Evolutionary conservation across 2,888 invertebrate genomes (phyloP).

Genomic region (Pycnomerus fuliginosus): DNA sequence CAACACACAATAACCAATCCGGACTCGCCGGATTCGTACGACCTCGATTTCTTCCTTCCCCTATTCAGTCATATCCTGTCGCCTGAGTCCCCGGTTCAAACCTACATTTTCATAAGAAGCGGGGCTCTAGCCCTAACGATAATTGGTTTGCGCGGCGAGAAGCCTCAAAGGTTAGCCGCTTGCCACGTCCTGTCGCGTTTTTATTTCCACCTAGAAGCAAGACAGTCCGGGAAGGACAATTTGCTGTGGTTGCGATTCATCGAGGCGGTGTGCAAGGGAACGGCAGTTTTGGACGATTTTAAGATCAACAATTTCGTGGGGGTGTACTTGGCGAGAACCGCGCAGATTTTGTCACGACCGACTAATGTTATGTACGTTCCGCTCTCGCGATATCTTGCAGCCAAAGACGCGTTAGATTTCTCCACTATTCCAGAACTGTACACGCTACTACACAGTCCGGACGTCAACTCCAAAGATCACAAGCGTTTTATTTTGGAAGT

Average conservation of each 20-base stretch:
- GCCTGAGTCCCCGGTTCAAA: constrained; percentile 72
- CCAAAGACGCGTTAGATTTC: constrained; percentile 73
- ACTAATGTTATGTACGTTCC: constrained; percentile 74
- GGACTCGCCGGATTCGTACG: constrained; percentile 59
- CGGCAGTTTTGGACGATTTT: constrained; percentile 36
- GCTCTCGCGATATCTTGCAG: constrained; percentile 53
- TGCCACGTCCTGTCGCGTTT: constrained; percentile 74
- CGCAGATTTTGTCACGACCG: constrained; percentile 72
- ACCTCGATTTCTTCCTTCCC: constrained; percentile 80
- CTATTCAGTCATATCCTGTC: constrained; percentile 72
- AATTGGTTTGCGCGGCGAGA: constrained; percentile 67
- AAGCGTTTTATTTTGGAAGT: constrained; percentile 76
- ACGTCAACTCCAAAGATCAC: constrained; percentile 67
- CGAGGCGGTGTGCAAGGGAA: constrained; percentile 65
- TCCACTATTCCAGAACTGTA: constrained; percentile 85
- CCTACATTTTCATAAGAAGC: constrained; percentile 66
- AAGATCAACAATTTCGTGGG: constrained; percentile 55
- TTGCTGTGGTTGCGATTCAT: constrained; percentile 68
- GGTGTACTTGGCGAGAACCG: constrained; percentile 69
- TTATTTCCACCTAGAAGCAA: constrained; percentile 71
- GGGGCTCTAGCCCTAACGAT: constrained; percentile 72
- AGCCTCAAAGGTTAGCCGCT: constrained; percentile 68
- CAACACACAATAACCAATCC: constrained; percentile 64
- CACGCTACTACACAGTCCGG: constrained; percentile 78
- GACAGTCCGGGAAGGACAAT: constrained; percentile 64